These are phyloP conservation scores for Melangyna quadrimaculata DNA, from an alignment of 2,888 invertebrate species.

Conservation along the genomic window DNA sequence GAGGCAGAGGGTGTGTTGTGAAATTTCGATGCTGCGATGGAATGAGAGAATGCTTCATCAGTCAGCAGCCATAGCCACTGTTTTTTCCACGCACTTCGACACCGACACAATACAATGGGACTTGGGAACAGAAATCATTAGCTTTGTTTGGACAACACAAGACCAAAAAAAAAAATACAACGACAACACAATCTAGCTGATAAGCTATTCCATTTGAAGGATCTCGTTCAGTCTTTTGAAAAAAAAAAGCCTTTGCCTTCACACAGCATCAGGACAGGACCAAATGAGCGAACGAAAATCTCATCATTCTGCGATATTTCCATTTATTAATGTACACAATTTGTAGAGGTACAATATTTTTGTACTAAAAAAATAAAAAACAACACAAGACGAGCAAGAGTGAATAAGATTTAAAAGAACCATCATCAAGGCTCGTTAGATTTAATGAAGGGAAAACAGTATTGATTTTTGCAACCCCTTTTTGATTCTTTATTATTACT, in stretches of 20 bases:
- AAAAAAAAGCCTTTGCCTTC: background rate
- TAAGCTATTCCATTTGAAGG: conserved; percentile 57
- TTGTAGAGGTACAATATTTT: conserved; percentile 11
- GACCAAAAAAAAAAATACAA: conserved; percentile 3
- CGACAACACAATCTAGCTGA: background rate
- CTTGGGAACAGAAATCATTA: conserved; percentile 58
- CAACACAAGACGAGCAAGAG: conserved; percentile 7
- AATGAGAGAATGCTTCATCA: background rate
- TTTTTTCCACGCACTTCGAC: conserved; percentile 50
- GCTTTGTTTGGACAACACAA: conserved; percentile 51
- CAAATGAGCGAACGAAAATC: conserved; percentile 2
- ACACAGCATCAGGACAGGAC: background rate
- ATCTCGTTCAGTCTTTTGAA: conserved; percentile 47
- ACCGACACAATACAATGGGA: conserved; percentile 11
- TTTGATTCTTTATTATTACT: conserved; percentile 49
- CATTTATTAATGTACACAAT: conserved; percentile 8
- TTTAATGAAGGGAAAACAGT: conserved; percentile 70
- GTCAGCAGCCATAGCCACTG: conserved; percentile 34
- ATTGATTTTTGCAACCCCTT: conserved; percentile 71
- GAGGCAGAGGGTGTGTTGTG: conserved; percentile 40
- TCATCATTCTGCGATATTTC: conserved; percentile 12
- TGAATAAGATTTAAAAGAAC: conserved; percentile 51
- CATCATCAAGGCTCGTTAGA: conserved; percentile 63
- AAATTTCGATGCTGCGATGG: conserved; percentile 21
- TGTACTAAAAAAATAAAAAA: background rate